Percentiles rank a stretch among this genome's conserved stretches.
Evolutionary conservation across 37 sponge, comb jelly and placozoan genomes (phyloP).

Genomic region (Ianthella basta): DNA sequence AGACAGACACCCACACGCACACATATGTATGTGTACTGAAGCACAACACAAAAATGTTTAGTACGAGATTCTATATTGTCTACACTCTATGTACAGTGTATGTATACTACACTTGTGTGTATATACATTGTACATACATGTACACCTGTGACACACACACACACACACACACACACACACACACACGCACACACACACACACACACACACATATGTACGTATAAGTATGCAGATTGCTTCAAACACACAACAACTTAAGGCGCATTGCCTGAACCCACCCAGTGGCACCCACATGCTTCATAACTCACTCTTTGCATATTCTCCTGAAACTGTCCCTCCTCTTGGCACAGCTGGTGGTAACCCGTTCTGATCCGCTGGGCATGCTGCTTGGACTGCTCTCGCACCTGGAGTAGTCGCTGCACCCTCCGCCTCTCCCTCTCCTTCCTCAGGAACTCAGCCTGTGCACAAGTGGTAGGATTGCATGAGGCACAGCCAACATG

Average conservation of each 20-base stretch:
- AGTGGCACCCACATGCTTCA: not conserved
- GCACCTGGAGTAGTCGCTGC: slow-evolving; percentile 52
- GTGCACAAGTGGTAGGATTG: not conserved
- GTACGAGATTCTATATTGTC: too few species aligned
- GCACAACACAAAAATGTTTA: too few species aligned
- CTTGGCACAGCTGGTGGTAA: not conserved
- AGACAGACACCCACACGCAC: not conserved
- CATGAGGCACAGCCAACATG: not conserved
- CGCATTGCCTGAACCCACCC: not conserved
- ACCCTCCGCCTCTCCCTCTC: slow-evolving; percentile 52
- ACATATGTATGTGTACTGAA: not conserved
- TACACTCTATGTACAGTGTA: too few species aligned
- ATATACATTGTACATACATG: not conserved
- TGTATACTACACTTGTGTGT: not conserved
- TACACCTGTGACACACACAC: slow-evolving; percentile 18
- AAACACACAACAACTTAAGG: too few species aligned
- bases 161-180: slow-evolving; percentile 42
- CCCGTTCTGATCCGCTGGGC: slow-evolving; percentile 44
- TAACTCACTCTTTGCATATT: not conserved
- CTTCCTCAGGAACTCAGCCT: slow-evolving; percentile 51
- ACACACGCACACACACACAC: slow-evolving; percentile 22
- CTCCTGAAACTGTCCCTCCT: slow-evolving; percentile 20
- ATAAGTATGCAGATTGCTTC: too few species aligned
- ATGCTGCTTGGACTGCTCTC: slow-evolving; percentile 62
- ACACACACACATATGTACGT: not conserved